Evolutionary conservation across 2,113 vertebrate genomes (phyloP).

Genomic region (Tichodroma muraria): DNA sequence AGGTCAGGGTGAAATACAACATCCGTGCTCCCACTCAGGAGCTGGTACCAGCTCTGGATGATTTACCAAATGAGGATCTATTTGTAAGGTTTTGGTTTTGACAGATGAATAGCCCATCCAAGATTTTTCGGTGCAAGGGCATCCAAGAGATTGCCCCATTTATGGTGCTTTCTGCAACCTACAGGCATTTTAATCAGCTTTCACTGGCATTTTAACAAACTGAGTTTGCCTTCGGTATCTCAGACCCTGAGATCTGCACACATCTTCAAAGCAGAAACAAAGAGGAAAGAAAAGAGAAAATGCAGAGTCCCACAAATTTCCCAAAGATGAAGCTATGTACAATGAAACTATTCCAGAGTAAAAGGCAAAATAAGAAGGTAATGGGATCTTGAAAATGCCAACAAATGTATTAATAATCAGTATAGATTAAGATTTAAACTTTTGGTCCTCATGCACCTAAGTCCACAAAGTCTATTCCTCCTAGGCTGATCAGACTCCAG

Average conservation of each 20-base stretch:
- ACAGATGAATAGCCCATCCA: background rate
- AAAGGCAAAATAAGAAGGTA: background rate
- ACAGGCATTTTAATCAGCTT: constrained; percentile 2
- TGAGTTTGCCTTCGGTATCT: background rate
- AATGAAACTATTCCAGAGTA: background rate
- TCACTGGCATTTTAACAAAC: background rate
- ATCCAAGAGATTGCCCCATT: background rate
- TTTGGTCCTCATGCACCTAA: background rate
- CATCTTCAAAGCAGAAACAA: background rate
- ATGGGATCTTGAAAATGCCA: background rate
- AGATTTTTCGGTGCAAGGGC: background rate
- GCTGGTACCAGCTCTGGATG: background rate
- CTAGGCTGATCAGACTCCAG: background rate
- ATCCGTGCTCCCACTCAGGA: background rate
- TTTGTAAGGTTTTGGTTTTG: background rate
- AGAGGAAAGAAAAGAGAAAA: background rate
- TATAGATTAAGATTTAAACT: background rate
- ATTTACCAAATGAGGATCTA: constrained; percentile 10
- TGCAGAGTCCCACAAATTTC: background rate
- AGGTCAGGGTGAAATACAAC: constrained; percentile 1
- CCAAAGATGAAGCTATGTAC: background rate
- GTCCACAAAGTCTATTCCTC: background rate
- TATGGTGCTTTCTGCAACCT: background rate
- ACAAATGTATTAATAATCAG: background rate
- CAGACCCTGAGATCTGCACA: background rate